Conservation (phyloP, 2,113 vertebrate species). For the Fulmarus glacialis region DNA sequence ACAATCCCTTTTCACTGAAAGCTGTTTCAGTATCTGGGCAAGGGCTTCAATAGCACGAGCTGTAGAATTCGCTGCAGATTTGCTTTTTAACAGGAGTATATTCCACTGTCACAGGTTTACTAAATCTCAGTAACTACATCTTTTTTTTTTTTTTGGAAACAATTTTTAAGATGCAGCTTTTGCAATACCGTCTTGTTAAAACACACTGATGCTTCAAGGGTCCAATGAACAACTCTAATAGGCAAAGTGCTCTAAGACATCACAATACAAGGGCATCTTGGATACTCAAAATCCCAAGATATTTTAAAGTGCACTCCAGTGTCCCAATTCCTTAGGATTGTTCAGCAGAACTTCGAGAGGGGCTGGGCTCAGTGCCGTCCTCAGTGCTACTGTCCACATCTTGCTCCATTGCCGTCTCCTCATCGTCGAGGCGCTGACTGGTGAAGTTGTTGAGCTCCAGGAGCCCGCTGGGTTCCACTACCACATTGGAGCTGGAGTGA, state of each 20-base stretch:
- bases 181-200: slow-evolving; percentile 61
- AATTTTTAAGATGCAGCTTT: slow-evolving; percentile 52
- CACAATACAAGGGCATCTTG: slow-evolving; percentile 66
- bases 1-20: slow-evolving; percentile 40
- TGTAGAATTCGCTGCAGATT: slow-evolving; percentile 27
- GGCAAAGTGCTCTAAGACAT: slow-evolving; percentile 78
- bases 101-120: slow-evolving; percentile 60
- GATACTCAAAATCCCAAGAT: slow-evolving; percentile 46
- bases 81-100: slow-evolving; percentile 46
- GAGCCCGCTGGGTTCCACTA: slow-evolving; percentile 97
- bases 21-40: slow-evolving; percentile 23
- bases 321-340: slow-evolving; percentile 77
- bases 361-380: slow-evolving; percentile 85
- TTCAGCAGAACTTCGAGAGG: slow-evolving; percentile 76
- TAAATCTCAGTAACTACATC: not conserved
- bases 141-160: not conserved
- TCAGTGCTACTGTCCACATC: slow-evolving; percentile 94
- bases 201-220: slow-evolving; percentile 54
- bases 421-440: slow-evolving; percentile 92
- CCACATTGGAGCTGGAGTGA: slow-evolving; percentile 96
- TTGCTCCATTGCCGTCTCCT: slow-evolving; percentile 90
- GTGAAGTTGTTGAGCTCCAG: slow-evolving; percentile 98
- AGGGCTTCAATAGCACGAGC: slow-evolving; percentile 7
- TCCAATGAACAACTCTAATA: slow-evolving; percentile 52
- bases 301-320: slow-evolving; percentile 74